phyloP scores from a whole-genome alignment of 2,113 vertebrate species.

The Eublepharis macularius region DNA sequence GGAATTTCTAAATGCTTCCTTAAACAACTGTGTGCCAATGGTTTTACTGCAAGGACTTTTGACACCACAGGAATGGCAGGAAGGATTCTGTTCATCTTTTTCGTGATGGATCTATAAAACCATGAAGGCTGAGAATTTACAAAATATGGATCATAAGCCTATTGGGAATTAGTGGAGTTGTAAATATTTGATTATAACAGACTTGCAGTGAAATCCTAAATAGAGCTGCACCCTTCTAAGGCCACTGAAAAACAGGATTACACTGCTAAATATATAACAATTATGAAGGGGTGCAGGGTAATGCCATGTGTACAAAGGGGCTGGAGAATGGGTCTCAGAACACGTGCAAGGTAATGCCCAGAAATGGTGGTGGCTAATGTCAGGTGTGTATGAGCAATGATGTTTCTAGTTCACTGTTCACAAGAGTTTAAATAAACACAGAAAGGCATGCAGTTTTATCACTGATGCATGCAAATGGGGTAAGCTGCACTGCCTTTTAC shows the following conservation, averaged over 20 bases:
- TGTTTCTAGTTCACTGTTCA: neutral
- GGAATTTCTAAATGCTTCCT: neutral
- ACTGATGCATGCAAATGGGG: neutral
- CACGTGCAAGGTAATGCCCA: neutral
- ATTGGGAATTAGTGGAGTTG: neutral
- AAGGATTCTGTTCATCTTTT: neutral
- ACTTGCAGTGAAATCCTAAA: neutral
- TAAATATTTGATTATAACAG: neutral
- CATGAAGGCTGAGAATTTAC: neutral
- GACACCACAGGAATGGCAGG: neutral
- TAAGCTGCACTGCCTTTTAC: neutral
- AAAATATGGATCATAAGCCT: neutral
- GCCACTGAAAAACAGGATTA: no score
- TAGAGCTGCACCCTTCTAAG: no score
- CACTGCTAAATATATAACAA: no score
- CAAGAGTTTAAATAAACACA: neutral
- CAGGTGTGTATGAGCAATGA: neutral
- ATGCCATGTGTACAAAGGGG: neutral
- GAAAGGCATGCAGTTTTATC: neutral
- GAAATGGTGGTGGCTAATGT: neutral
- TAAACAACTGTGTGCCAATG: neutral
- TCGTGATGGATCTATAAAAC: neutral
- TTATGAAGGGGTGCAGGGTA: neutral
- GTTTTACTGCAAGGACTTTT: neutral
- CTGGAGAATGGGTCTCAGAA: neutral